Percentiles rank a stretch among this genome's conserved stretches.
Conservation (phyloP, 2,113 vertebrate species). For the Campylomormyrus numenius region DNA sequence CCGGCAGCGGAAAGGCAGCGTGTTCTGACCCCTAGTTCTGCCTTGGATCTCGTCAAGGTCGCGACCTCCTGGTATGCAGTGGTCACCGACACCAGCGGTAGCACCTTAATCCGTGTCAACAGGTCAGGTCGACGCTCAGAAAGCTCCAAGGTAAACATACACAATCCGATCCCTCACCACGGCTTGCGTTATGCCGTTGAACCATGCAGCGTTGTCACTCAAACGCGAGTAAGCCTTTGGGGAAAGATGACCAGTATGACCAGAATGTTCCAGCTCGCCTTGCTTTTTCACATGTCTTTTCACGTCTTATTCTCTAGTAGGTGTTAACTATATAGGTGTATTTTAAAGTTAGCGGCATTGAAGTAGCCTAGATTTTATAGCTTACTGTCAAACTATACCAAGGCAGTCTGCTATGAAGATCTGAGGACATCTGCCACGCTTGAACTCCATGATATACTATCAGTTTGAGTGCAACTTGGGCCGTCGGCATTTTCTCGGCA, state of each 20-base stretch:
- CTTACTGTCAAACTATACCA: neutral
- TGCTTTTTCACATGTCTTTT: neutral
- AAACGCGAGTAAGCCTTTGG: conserved; percentile 51
- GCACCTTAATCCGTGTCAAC: conserved; percentile 65
- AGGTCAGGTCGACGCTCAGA: conserved; percentile 64
- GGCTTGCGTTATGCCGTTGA: conserved; percentile 60
- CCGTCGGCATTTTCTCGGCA: conserved; percentile 16
- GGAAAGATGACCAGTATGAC: conserved; percentile 18
- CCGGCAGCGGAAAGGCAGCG: conserved; percentile 30
- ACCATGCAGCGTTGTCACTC: conserved; percentile 56
- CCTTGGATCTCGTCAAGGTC: conserved; percentile 63
- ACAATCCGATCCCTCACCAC: conserved; percentile 62
- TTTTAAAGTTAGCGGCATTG: neutral
- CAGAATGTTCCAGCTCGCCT: neutral
- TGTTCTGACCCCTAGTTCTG: conserved; percentile 36
- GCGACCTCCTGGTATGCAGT: conserved; percentile 62
- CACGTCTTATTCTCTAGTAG: neutral
- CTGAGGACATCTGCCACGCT: conserved; percentile 18
- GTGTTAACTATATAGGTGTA: neutral
- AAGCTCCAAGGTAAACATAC: conserved; percentile 70
- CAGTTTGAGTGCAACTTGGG: neutral
- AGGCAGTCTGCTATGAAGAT: conserved; percentile 33
- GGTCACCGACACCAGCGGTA: conserved; percentile 57
- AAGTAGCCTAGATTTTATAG: neutral
- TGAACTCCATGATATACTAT: conserved; percentile 28